phyloP scores from a whole-genome alignment of 35 echinoderm and acorn worm genomes.

The Heliocidaris erythrogramma region DNA sequence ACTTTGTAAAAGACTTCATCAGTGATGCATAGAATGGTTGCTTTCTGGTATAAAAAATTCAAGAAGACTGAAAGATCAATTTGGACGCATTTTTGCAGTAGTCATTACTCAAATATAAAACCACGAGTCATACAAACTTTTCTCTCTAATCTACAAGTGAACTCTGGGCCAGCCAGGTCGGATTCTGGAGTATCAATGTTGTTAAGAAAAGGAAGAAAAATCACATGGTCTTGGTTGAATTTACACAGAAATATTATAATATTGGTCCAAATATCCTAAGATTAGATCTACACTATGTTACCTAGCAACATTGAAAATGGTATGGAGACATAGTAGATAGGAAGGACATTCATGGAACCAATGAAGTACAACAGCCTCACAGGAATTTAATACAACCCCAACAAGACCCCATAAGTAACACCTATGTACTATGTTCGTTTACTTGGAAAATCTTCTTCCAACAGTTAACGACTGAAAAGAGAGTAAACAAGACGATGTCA shows the following conservation, averaged over 20 bases:
- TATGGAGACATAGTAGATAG: not conserved
- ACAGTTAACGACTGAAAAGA: not conserved
- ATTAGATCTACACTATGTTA: not conserved
- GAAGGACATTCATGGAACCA: not conserved
- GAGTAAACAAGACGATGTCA: not conserved
- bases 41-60: not conserved
- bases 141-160: not conserved
- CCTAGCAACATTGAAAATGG: not conserved
- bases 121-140: not conserved
- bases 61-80: slow-evolving; percentile 11
- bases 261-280: not conserved
- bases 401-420: not conserved
- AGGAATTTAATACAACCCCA: not conserved
- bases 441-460: not conserved
- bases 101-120: not conserved
- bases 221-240: not conserved
- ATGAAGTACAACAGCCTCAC: not conserved
- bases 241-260: not conserved
- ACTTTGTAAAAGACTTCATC: slow-evolving; percentile 5
- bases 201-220: slow-evolving; percentile 12
- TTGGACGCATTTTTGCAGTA: not conserved
- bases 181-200: not conserved
- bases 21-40: not conserved
- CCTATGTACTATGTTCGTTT: not conserved
- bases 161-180: not conserved